Evolutionary conservation across 2,888 invertebrate genomes (phyloP).

Genomic region (Acrobasis repandana): DNA sequence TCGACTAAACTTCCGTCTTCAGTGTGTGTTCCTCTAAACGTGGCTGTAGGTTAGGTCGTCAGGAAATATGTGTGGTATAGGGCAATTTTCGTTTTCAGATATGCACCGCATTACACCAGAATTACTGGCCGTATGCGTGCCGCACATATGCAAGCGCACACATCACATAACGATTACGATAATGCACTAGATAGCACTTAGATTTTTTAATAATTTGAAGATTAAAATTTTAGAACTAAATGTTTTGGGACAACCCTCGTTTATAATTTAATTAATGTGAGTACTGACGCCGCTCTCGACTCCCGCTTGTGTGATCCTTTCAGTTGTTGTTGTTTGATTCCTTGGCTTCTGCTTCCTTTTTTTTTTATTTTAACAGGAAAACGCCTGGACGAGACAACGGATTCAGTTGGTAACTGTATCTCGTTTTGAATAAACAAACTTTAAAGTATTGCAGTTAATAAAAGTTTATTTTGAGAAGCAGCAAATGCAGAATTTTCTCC

Average conservation of each 20-base stretch:
- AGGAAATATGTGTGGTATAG: constrained; percentile 83
- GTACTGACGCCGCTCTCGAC: constrained; percentile 78
- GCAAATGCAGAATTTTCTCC: not conserved
- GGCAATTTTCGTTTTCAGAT: constrained; percentile 83
- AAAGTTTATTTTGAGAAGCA: not conserved
- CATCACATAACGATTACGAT: constrained; percentile 79
- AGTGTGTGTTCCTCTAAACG: constrained; percentile 71
- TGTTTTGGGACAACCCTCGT: constrained; percentile 84
- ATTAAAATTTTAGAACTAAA: constrained; percentile 71
- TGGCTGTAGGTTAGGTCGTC: constrained; percentile 71
- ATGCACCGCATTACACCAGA: constrained; percentile 83
- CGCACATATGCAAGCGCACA: constrained; percentile 83
- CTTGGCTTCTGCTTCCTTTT: constrained; percentile 43
- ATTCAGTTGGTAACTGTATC: constrained; percentile 14
- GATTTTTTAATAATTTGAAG: constrained; percentile 72
- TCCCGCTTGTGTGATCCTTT: constrained; percentile 63
- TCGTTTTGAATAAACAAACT: not conserved
- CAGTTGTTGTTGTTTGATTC: constrained; percentile 41
- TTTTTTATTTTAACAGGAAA: constrained; percentile 44
- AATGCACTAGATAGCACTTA: constrained; percentile 83
- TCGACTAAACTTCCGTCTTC: constrained; percentile 75
- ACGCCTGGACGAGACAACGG: constrained; percentile 36
- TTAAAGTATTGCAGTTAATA: not conserved
- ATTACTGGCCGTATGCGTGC: constrained; percentile 83
- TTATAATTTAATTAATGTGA: constrained; percentile 66